Percentiles rank a stretch among this genome's conserved stretches.
Evolutionary conservation across 2,113 vertebrate genomes (phyloP).

Genomic region (Circaetus cinerascens): DNA sequence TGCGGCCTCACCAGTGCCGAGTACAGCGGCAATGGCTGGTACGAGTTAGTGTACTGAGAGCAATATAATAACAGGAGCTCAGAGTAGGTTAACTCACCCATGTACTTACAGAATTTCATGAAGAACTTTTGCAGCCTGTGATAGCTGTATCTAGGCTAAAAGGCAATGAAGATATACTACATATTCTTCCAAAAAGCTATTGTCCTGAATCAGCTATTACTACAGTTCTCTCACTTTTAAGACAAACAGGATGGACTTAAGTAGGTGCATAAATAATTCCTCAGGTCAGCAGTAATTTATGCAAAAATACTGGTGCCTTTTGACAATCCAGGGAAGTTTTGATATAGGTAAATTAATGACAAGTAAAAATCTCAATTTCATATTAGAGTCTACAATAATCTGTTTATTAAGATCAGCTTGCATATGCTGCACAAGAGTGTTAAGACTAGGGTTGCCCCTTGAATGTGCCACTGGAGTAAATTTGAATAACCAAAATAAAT

Average conservation of each 20-base stretch:
- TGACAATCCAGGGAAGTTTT: neutral
- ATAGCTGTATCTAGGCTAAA: neutral
- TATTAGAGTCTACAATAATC: neutral
- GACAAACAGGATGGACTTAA: neutral
- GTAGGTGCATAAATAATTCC: neutral
- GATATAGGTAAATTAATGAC: neutral
- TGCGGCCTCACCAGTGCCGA: too few species aligned
- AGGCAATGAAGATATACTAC: neutral
- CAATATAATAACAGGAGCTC: neutral
- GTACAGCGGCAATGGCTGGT: neutral
- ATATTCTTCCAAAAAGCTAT: neutral
- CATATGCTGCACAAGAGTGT: neutral
- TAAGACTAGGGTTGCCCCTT: neutral
- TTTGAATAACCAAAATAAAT: neutral
- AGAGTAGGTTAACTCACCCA: neutral
- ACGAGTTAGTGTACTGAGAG: neutral
- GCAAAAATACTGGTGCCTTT: neutral
- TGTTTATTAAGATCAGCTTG: neutral
- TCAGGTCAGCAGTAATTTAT: neutral
- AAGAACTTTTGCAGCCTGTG: neutral
- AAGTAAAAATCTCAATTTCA: neutral
- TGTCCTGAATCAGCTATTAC: neutral
- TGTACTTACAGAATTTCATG: rapidly evolving
- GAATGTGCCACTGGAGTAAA: neutral
- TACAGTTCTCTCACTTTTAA: neutral